These are phyloP conservation scores for Pogona vitticeps DNA, from an alignment of 2,113 vertebrate genomes.

Conservation along the genomic window DNA sequence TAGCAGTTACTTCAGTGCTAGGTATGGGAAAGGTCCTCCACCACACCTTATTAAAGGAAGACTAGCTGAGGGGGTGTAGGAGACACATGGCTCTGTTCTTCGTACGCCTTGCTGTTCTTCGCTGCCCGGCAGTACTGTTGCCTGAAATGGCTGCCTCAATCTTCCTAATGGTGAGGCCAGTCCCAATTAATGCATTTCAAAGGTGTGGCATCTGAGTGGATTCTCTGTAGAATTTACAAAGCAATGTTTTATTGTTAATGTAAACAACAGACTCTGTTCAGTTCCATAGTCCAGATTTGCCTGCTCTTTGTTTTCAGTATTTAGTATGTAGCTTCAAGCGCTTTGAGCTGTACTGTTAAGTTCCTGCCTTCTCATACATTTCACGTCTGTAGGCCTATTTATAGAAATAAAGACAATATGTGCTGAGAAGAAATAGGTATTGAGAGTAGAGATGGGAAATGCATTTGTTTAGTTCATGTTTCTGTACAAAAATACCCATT, in stretches of 20 bases:
- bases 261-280: constrained; percentile 24
- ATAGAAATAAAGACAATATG: neutral
- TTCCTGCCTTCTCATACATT: constrained; percentile 12
- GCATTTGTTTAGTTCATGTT: neutral
- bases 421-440: neutral
- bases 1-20: neutral
- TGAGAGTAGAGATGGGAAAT: neutral
- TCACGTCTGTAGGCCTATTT: constrained; percentile 28
- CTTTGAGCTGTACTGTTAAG: neutral
- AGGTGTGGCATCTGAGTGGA: neutral
- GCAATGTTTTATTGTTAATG: constrained; percentile 65
- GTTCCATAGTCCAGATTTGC: neutral
- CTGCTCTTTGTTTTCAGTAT: constrained; percentile 36
- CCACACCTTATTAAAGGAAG: neutral
- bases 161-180: neutral
- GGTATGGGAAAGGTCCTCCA: neutral
- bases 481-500: neutral
- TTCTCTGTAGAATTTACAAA: constrained; percentile 47
- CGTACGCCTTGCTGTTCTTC: too few species aligned
- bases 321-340: neutral
- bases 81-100: too few species aligned
- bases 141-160: neutral
- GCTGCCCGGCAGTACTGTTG: neutral
- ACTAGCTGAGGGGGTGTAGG: neutral
- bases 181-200: neutral